Base-by-base conservation (phyloP, 2,888 invertebrate species). In the Ditylenchus weischeri region DNA sequence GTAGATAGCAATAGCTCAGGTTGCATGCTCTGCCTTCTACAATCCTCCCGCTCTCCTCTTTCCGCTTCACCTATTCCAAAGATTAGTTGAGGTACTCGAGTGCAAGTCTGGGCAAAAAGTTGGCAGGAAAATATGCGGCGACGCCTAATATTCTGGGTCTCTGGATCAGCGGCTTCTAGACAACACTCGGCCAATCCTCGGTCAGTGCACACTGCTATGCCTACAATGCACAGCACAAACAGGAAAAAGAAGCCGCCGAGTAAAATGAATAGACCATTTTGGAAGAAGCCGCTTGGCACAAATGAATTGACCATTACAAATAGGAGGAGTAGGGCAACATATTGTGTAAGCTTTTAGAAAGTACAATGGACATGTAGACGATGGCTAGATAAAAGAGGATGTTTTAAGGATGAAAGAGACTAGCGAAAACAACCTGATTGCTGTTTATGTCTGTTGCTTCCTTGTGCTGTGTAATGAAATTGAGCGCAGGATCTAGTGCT, bases 241-340 rank as follows among this genome's bases (percentile, higher is more conserved):
- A 79, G 67, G 60, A 81, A 67, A 68, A 81, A 81, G 49, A 76
- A 77, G 62, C 79, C 79, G 67, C 77, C 73, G 38, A 81, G 74
- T 8, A 79, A 71, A 18, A 71, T 77, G 21, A 81, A 72, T 3
- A 81, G 69, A 50, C 75, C 72, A 64, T 79, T 77, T 68, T 78
- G 78, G 72, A 78, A 80, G 60, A 79, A 54, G 29, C 23, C 54
- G 29, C 7, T 19, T 48, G 61, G 43, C 43, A 43, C 43, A 43
- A 43, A 43, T 43, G 15, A 43, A 43, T 8, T 15, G 43, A 43
- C 43, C 43, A 43, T 43, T 43, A 43, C 11, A 43, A 43, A 43
- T 43, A 43, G 43, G 15, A 15, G 15, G 43, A 43, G 15, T 3
- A 43, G 15, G 15, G 1, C 43, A 43, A 15, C 43, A 43, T 43